Evolutionary conservation across 2,797 vertebrate genomes (phyloP).

Genomic region (Cuniculus paca): DNA sequence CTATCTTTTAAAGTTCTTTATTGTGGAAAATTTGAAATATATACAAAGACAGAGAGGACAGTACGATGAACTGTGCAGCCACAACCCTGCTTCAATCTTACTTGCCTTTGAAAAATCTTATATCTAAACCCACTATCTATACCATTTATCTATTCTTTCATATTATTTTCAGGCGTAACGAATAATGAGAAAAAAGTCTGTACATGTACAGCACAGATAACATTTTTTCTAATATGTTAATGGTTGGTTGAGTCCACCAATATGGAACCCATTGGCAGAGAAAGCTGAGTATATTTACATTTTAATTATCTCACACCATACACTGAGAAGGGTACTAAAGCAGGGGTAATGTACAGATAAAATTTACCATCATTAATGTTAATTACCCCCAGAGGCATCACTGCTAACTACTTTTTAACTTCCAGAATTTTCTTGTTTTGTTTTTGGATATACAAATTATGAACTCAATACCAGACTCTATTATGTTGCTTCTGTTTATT

Average conservation of each 20-base stretch:
- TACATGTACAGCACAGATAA: background rate
- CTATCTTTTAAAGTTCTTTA: slow-evolving; percentile 15
- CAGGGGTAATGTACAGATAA: background rate
- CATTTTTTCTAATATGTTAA: background rate
- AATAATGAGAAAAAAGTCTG: background rate
- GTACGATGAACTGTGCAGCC: background rate
- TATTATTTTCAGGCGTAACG: slow-evolving; percentile 20
- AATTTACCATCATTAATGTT: background rate
- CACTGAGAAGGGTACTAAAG: background rate
- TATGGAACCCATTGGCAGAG: background rate
- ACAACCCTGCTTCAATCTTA: background rate
- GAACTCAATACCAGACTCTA: background rate
- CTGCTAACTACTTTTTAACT: background rate
- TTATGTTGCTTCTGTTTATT: background rate
- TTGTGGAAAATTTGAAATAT: slow-evolving; percentile 6
- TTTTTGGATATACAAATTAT: no score
- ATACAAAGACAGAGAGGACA: background rate
- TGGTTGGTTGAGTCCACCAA: background rate
- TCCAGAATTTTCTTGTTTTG: background rate
- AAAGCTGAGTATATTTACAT: background rate
- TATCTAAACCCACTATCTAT: background rate
- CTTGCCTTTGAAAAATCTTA: slow-evolving; percentile 9
- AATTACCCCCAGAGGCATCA: background rate
- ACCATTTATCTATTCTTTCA: background rate
- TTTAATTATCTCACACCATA: background rate